A percentile compares a stretch with the other conserved stretches of the same genome.
Evolutionary conservation across 2,113 vertebrate genomes (phyloP).

Genomic region (Neopipo cinnamomea): DNA sequence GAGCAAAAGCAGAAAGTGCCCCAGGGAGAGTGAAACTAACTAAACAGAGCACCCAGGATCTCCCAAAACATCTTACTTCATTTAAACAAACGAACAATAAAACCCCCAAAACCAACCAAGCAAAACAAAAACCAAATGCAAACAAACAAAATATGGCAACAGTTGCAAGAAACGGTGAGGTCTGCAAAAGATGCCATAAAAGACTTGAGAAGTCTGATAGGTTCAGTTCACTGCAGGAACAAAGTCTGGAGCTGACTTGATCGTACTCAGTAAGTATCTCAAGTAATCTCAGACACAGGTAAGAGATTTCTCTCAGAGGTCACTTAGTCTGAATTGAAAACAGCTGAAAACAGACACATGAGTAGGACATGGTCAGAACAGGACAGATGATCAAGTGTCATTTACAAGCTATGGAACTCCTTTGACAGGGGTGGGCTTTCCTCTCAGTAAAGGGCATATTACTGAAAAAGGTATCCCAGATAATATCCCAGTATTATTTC

Average conservation of each 20-base stretch:
- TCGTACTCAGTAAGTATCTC: not conserved
- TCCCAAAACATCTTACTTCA: not conserved
- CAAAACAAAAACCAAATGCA: not conserved
- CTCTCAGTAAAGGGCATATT: not conserved
- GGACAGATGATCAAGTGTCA: not conserved
- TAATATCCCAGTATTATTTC: not conserved
- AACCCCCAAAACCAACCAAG: not conserved
- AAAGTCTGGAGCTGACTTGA: not conserved
- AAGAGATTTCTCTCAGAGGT: not conserved
- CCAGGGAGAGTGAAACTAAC: not conserved
- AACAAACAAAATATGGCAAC: not conserved
- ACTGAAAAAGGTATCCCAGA: too few species aligned
- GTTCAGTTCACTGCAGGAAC: not conserved
- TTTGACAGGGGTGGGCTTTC: not conserved
- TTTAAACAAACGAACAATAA: not conserved
- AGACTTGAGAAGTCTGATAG: not conserved
- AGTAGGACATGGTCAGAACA: not conserved
- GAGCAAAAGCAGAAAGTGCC: not conserved
- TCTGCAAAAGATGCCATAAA: not conserved
- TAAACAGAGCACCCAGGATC: not conserved
- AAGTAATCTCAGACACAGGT: not conserved
- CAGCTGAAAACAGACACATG: accelerated
- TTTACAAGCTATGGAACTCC: not conserved
- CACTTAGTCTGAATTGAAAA: not conserved
- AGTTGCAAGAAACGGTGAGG: not conserved